phyloP scores from a whole-genome alignment of 2,888 invertebrate species.

The Drosophila incognita region DNA sequence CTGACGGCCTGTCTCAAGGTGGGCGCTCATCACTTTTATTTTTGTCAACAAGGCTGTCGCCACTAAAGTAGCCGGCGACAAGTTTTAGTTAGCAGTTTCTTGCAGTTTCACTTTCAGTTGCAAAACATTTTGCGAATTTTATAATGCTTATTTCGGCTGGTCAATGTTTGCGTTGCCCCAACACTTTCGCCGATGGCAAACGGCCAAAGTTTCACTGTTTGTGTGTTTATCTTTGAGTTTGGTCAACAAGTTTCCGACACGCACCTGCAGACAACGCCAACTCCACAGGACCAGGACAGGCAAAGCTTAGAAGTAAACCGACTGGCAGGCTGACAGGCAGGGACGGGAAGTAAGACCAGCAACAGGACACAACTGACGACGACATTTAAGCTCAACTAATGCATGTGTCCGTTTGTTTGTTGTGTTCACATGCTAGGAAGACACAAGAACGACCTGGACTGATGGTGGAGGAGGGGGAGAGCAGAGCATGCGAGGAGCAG shows the following conservation, averaged over 20 bases:
- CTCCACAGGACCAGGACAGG: slow-evolving; percentile 16
- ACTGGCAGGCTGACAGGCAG: slow-evolving; percentile 15
- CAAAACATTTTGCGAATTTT: slow-evolving; percentile 68
- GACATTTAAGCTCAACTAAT: slow-evolving; percentile 75
- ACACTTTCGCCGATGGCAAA: slow-evolving; percentile 66
- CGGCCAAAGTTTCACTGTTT: slow-evolving; percentile 42
- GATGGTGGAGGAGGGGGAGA: neutral
- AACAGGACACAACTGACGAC: slow-evolving; percentile 40
- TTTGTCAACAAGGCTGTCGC: slow-evolving; percentile 2
- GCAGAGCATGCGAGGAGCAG: slow-evolving; percentile 17
- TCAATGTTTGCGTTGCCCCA: slow-evolving; percentile 64
- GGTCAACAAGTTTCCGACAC: slow-evolving; percentile 79
- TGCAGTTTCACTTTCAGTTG: slow-evolving; percentile 64
- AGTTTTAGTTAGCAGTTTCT: slow-evolving; percentile 42
- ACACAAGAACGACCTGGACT: slow-evolving; percentile 27
- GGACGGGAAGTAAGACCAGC: slow-evolving; percentile 23
- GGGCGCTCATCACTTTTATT: slow-evolving; percentile 37
- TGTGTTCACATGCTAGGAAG: slow-evolving; percentile 67
- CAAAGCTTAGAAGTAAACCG: slow-evolving; percentile 5
- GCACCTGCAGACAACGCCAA: slow-evolving; percentile 65
- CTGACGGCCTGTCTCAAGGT: slow-evolving; percentile 42
- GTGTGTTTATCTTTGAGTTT: slow-evolving; percentile 78
- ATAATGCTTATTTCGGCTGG: slow-evolving; percentile 73
- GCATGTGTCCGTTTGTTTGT: slow-evolving; percentile 78
- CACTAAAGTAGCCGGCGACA: slow-evolving; percentile 25